Conservation (phyloP, 2,888 invertebrate species). For the Cryptophagus acutangulus region DNA sequence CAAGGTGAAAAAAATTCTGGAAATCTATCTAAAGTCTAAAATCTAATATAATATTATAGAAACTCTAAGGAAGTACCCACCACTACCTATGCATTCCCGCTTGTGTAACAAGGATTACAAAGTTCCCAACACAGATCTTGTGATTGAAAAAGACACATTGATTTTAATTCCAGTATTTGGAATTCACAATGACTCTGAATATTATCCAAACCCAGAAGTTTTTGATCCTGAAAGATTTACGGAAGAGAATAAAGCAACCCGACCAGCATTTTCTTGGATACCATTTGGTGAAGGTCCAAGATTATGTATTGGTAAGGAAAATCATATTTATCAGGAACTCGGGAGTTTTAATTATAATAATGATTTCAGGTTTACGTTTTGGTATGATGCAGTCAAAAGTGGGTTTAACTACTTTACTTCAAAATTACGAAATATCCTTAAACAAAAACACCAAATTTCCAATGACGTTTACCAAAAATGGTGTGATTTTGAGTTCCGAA, state of each 20-base stretch:
- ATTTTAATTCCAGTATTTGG: conserved; percentile 20
- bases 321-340: too few species aligned
- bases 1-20: conserved; percentile 8
- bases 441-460: background rate
- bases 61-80: conserved; percentile 23
- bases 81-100: conserved; percentile 19
- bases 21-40: background rate
- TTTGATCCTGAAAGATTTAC: conserved; percentile 27
- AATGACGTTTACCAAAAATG: background rate
- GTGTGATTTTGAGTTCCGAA: background rate
- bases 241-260: conserved; percentile 19
- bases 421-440: conserved; percentile 2
- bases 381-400: conserved; percentile 8
- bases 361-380: conserved; percentile 8
- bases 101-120: conserved; percentile 22
- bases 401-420: conserved; percentile 4
- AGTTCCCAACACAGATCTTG: conserved; percentile 19
- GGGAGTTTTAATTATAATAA: conserved; percentile 1
- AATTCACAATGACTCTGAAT: conserved; percentile 21
- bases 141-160: conserved; percentile 19
- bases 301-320: conserved; percentile 25
- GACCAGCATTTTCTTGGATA: conserved; percentile 19
- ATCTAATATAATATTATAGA: conserved; percentile 17
- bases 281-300: conserved; percentile 27
- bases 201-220: conserved; percentile 20